Conservation (phyloP, 2,888 invertebrate species). For the Aporophyla nigra region DNA sequence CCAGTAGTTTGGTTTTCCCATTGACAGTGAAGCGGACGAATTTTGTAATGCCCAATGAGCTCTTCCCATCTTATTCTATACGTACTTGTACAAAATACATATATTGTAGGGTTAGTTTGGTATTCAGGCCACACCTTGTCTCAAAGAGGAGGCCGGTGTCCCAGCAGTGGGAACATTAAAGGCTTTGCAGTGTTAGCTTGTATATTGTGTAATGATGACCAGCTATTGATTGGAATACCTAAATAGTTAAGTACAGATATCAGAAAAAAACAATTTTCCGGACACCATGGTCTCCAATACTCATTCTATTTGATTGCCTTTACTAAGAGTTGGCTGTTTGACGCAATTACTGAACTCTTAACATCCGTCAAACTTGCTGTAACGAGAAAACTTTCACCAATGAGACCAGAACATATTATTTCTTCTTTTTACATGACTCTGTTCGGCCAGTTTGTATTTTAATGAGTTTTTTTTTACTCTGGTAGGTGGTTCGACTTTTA, state of each 20-base stretch:
- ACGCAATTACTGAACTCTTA: constrained; percentile 72
- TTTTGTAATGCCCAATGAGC: background rate
- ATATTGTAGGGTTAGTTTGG: background rate
- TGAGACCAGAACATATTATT: constrained; percentile 66
- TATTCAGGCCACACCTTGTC: too few species aligned
- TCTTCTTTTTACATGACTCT: constrained; percentile 63
- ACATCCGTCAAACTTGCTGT: constrained; percentile 71
- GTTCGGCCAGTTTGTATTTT: constrained; percentile 55
- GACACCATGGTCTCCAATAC: constrained; percentile 20
- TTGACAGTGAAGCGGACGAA: background rate
- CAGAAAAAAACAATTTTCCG: background rate
- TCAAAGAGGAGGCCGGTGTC: too few species aligned
- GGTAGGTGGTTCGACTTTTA: constrained; percentile 42
- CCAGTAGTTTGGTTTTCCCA: background rate
- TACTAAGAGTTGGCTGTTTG: constrained; percentile 63
- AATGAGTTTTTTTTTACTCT: constrained; percentile 59
- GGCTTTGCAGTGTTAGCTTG: too few species aligned
- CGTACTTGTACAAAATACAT: background rate
- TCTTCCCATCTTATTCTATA: background rate
- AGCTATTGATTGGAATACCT: background rate
- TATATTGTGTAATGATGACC: background rate
- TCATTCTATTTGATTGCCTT: constrained; percentile 64
- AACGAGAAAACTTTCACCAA: constrained; percentile 75
- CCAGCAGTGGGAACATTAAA: too few species aligned
- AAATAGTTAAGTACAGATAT: background rate